Evolutionary conservation across 2,888 invertebrate species (phyloP), one percentile per base, ranked within the genome.

Genomic region (Caenorhabditis parvicauda): DNA sequence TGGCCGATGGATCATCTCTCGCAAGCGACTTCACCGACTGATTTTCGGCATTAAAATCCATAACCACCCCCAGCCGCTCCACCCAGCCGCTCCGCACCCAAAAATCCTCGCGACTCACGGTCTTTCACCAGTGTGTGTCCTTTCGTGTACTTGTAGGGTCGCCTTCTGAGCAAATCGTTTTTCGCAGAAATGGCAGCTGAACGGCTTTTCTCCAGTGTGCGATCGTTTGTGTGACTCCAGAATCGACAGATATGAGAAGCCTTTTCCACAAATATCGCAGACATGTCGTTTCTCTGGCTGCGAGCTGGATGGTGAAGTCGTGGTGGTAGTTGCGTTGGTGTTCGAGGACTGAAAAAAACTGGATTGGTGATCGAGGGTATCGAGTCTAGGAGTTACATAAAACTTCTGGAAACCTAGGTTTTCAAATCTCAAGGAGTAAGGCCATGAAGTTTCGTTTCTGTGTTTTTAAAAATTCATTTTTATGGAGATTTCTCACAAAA

Each of bases 131-230:
- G 81, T 81, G 51, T 81, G 81, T 7, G 79, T 79, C 35, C 79
- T 70, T 41, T 79, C 74, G 59, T 82, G 81, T 14, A 81, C 81
- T 63, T 81, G 80, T 12, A 81, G 62, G 2, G 82, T 82, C 0
- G 82, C 80, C 51, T 82, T 82, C 53, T 81, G 81, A 1, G 79
- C 76, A 57, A 82, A 81, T 17, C 66, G 61, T 62, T 81, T 81
- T 46, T 72, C 74, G 59, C 82, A 82, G 53, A 66, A 79, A 35
- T 70, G 70, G 55, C 82, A 81, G 35, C 70, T 60, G 67, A 78
- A 82, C 5, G 77, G 81, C 48, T 75, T 78, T 52, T 80, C 80
- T 1, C 81, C 81, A 3, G 81, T 82, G 66, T 82, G 82, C 43
- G 75, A 74, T n/a, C 82, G 70, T 54, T 79, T 77, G 67, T 82